phyloP scores from a whole-genome alignment of 1,140 invertebrate genomes.

The Hypothenemus hampei region DNA sequence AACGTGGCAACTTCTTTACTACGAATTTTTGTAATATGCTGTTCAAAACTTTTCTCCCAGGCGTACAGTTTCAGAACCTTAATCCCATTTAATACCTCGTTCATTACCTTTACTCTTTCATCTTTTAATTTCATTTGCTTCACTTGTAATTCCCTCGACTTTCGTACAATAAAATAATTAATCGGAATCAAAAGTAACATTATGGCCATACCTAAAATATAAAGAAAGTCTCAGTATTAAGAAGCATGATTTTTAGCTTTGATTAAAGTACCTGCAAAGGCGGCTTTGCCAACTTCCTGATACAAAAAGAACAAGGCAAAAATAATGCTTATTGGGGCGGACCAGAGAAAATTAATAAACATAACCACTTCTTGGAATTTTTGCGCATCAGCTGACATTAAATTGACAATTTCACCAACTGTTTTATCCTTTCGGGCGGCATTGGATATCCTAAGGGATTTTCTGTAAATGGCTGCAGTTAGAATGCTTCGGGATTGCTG shows the following conservation, averaged over 20 bases:
- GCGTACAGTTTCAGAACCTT: constrained; percentile 31
- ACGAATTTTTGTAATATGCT: constrained; percentile 76
- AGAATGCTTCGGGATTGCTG: constrained; percentile 85
- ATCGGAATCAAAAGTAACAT: constrained; percentile 89
- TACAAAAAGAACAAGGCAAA: constrained; percentile 86
- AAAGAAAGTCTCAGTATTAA: not conserved
- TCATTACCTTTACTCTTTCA: constrained; percentile 83
- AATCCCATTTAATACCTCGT: constrained; percentile 26
- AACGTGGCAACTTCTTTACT: constrained; percentile 80
- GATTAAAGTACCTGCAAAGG: constrained; percentile 60
- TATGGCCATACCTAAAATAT: constrained; percentile 61
- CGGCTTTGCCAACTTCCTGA: constrained; percentile 76
- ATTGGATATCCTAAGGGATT: constrained; percentile 75
- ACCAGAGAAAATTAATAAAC: constrained; percentile 96
- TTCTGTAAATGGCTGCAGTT: constrained; percentile 89
- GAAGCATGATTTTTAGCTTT: not conserved
- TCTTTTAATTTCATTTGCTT: constrained; percentile 89
- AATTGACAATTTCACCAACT: constrained; percentile 75
- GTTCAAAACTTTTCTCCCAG: constrained; percentile 67
- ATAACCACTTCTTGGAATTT: constrained; percentile 81
- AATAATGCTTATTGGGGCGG: constrained; percentile 85
- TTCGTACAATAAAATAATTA: constrained; percentile 82
- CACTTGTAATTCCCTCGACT: constrained; percentile 74
- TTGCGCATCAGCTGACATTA: constrained; percentile 85
- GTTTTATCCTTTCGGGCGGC: constrained; percentile 75